Conservation (phyloP, 2,113 vertebrate species). For the Microcebus griseorufus region DNA sequence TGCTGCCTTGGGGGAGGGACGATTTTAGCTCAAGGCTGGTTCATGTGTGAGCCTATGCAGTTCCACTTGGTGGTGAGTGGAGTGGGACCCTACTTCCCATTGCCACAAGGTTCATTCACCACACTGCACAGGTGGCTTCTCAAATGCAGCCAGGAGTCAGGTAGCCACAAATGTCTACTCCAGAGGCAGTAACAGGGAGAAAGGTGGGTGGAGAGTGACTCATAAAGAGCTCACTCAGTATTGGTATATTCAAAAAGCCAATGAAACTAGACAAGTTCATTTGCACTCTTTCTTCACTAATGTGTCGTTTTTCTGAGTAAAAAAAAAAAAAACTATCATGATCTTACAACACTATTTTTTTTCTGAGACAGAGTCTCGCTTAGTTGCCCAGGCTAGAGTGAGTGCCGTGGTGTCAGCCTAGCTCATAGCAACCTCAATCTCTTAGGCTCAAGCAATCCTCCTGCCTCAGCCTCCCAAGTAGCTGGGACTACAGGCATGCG, state of each 20-base stretch:
- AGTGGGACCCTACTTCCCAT: too few species aligned
- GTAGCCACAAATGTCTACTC: not conserved
- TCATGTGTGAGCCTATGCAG: rapidly evolving
- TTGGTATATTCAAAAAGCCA: not conserved
- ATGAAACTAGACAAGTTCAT: not conserved
- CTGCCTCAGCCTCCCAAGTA: too few species aligned
- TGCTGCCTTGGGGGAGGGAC: not conserved
- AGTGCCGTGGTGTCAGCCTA: too few species aligned
- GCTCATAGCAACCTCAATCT: too few species aligned
- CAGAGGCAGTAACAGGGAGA: not conserved
- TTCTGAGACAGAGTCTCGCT: too few species aligned
- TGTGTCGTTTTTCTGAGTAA: not conserved
- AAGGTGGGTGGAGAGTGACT: not conserved
- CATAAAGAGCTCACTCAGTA: not conserved
- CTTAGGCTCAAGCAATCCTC: too few species aligned
- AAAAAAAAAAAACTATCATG: slow-evolving; percentile 1
- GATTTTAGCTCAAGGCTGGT: not conserved
- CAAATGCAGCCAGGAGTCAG: not conserved
- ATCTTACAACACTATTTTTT: not conserved
- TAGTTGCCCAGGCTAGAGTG: too few species aligned
- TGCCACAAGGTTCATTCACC: not conserved
- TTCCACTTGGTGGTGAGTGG: not conserved
- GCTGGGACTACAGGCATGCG: too few species aligned
- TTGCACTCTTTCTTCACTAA: slow-evolving; percentile 2
- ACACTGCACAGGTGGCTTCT: not conserved